Evolutionary conservation across 2,888 invertebrate genomes (phyloP), one percentile per base, ranked within the genome.

Genomic region (Mechanitis mazaeus): DNA sequence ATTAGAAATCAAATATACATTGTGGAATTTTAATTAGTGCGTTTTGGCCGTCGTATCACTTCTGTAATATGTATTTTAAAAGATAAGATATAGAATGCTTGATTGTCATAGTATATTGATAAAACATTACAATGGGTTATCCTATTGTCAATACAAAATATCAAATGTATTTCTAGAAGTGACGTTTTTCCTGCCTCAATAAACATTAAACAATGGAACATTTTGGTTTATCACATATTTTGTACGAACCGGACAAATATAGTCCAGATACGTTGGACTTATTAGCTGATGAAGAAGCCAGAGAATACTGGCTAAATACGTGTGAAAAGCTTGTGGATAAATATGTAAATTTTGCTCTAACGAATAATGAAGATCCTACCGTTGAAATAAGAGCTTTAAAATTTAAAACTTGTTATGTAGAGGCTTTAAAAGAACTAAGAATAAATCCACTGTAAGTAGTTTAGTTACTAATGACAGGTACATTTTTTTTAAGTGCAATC

Each of bases 181-280:
- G 64, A 63, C 66, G 56, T 57, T 60, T 56, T 58, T 55, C 53
- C 46, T 60, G 56, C 59, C 58, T 47, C 45, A 59, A 65, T 56
- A 71, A 68, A 38, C 38, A 38, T 38, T 68, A 70, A 77, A 84
- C 68, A 60, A 90, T 90, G 89, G 89, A 90, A 80, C 85, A 85
- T 78, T 89, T 84, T 76, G 84, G 85, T 66, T 76, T 89, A 64
- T 81, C 85, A 56, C 89, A 90, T 68, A 82, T 98, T 71, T 89
- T 98, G 65, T 91, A 92, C 70, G 94, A 96, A 83, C 94, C 95
- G 59, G 91, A 92, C 70, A 92, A 92, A 75, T 98, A 98, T 89
- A 93, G 93, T 80, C 97, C 98, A 1, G 98, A 99, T 83, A 97
- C 97, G 42, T 94, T 97, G 69, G 97, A 98, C 87, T 92, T 99